Evolutionary conservation across 1,140 invertebrate genomes (phyloP).

Genomic region (Drosophila pseudoananassae): DNA sequence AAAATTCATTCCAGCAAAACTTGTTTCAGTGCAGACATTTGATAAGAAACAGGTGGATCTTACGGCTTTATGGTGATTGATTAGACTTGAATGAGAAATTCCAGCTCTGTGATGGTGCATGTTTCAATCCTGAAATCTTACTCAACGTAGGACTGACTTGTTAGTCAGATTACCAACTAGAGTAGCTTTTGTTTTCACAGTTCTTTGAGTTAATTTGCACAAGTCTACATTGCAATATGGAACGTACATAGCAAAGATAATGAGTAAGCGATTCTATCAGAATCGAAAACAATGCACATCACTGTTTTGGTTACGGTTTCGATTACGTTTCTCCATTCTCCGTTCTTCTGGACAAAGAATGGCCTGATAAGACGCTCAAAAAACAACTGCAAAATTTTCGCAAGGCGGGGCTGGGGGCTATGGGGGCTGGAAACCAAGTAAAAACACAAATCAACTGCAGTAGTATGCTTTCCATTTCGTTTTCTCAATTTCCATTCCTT

Average conservation of each 20-base stretch:
- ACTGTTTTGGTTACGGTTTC: constrained; percentile 40
- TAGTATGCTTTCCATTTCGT: constrained; percentile 57
- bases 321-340: constrained; percentile 33
- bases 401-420: neutral
- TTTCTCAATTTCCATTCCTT: constrained; percentile 60
- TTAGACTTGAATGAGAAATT: neutral
- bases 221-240: neutral
- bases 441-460: constrained; percentile 65
- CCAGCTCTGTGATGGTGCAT: neutral
- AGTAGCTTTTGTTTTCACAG: constrained; percentile 10
- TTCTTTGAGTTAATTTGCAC: constrained; percentile 9
- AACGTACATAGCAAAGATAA: constrained; percentile 16
- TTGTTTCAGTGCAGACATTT: neutral
- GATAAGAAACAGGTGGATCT: constrained; percentile 17
- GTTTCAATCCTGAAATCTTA: constrained; percentile 15
- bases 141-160: neutral
- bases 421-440: constrained; percentile 34
- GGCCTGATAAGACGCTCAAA: constrained; percentile 38
- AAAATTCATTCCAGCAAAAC: neutral
- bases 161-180: neutral
- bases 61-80: neutral
- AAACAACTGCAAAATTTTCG: constrained; percentile 24
- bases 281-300: constrained; percentile 39
- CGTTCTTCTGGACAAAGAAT: constrained; percentile 33
- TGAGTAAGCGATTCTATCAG: constrained; percentile 30